Conservation (phyloP, 2,113 vertebrate species). For the Xiphias gladius region DNA sequence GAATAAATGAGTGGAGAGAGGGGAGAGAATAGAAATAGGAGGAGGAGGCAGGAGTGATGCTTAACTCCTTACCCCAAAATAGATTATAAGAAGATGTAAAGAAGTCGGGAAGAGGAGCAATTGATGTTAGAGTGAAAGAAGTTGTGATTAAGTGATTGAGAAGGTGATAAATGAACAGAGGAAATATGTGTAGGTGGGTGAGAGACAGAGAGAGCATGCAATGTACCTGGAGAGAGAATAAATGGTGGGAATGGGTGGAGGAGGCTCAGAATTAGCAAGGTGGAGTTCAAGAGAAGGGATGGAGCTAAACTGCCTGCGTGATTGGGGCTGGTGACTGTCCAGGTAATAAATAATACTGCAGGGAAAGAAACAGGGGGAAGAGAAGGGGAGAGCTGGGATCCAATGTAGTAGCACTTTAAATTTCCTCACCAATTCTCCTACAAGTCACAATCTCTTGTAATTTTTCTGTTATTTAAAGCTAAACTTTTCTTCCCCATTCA, state of each 20-base stretch:
- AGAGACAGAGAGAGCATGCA: neutral
- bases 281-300: neutral
- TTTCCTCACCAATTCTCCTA: too few species aligned
- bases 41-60: conserved; percentile 36
- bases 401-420: too few species aligned
- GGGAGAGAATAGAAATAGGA: neutral
- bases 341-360: conserved; percentile 40
- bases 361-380: neutral
- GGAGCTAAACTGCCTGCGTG: neutral
- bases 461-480: too few species aligned
- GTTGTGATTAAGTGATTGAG: conserved; percentile 20
- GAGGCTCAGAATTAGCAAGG: neutral
- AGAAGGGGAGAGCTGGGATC: neutral
- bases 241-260: neutral
- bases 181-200: neutral
- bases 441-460: too few species aligned
- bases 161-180: conserved; percentile 14
- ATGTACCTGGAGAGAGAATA: neutral
- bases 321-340: conserved; percentile 31
- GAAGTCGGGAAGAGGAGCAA: conserved; percentile 33
- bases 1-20: conserved; percentile 13
- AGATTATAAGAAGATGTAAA: conserved; percentile 29
- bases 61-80: conserved; percentile 59
- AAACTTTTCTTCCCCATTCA: too few species aligned
- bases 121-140: conserved; percentile 20